Evolutionary conservation across 2,113 vertebrate genomes (phyloP), one percentile per base, ranked within the genome.

Genomic region (Ginglymostoma cirratum): DNA sequence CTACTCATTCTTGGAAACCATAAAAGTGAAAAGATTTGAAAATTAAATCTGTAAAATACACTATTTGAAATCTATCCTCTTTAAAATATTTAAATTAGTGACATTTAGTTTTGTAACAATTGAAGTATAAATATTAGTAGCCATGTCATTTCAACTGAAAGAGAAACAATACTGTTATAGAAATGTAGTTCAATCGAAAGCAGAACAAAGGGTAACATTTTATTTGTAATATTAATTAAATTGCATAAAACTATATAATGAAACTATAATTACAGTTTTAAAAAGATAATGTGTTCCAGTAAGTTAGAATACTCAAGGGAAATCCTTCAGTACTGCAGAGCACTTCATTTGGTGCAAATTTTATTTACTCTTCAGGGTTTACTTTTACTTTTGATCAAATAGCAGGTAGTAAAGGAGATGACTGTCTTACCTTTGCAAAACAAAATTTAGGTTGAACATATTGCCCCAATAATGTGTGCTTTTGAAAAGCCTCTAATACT

Each of bases 151-250:
- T 61, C n/a, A n/a, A n/a, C 65, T 23, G 66, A 93, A 93, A 38
- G 34, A 92, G 38, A 92, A 38, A n/a, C 66, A 38, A 93, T 61
- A 65, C 21, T 66, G 55, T 21, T 67, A 38, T n/a, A 65, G 52
- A n/a, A 30, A 38, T 65, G 7, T 66, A 65, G 67, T 66, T 65
- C 55, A 92, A 21, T 66, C 66, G 34, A 21, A 66, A 38, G 23
- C 21, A 65, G 4, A 38, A 93, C 5, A 17, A 92, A 61, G n/a
- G 61, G 8, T 83, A 65, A 3, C 15, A 61, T n/a, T 92, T 92
- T 34, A 17, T 92, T n/a, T 92, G n/a, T 21, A 92, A 92, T 92
- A 92, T 92, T 55, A 55, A 92, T 92, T 30, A 92, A 92, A 92
- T 92, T 61, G 21, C 52, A 92, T 14, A 92, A 34, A n/a, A 92